phyloP scores from a whole-genome alignment of 2,113 vertebrate species.

The Odocoileus virginianus region DNA sequence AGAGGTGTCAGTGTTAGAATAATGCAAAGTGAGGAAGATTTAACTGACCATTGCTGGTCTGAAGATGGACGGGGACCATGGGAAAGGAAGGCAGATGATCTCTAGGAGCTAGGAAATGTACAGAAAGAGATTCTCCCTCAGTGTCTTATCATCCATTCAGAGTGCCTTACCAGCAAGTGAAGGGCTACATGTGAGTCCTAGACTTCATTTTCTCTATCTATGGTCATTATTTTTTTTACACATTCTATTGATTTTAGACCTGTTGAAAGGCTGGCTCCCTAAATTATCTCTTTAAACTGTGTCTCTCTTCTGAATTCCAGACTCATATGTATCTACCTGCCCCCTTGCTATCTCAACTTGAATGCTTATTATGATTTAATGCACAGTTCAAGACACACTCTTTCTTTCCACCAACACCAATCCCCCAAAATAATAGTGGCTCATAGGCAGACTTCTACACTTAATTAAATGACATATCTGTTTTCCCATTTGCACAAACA shows the following conservation, averaged over 20 bases:
- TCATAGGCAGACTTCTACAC: not conserved
- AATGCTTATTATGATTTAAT: not conserved
- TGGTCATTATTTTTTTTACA: not conserved
- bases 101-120: not conserved
- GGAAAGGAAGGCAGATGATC: not conserved
- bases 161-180: not conserved
- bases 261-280: not conserved
- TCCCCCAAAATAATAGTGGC: rapidly evolving
- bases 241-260: not conserved
- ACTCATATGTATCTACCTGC: not conserved
- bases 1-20: not conserved
- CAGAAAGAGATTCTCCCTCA: rapidly evolving
- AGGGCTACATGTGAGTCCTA: not conserved
- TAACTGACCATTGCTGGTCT: not conserved
- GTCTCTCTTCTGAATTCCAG: not conserved
- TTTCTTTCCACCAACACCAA: rapidly evolving
- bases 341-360: not conserved
- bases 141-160: not conserved
- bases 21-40: not conserved
- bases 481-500: not conserved
- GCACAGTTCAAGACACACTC: not conserved
- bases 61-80: not conserved
- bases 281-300: not conserved
- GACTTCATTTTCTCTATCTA: not conserved
- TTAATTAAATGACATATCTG: not conserved